Base-by-base conservation (phyloP, 2,888 invertebrate genomes). In the Aphidoletes aphidimyza region DNA sequence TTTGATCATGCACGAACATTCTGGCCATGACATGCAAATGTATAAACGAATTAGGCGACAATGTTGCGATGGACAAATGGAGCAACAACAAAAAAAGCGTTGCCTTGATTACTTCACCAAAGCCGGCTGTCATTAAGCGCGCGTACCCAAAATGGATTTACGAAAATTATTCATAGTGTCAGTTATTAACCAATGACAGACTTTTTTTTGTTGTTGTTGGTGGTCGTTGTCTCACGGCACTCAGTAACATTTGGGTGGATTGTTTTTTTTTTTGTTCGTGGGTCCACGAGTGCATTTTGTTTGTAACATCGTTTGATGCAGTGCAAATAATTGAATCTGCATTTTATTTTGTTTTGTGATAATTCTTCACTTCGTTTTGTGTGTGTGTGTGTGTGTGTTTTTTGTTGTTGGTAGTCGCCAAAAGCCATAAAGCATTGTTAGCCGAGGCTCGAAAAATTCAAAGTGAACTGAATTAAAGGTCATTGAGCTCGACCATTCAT, bases 161-260 rank as follows among this genome's bases (percentile, higher is more conserved):
- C 81, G 22, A 81, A 81, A 81, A 81, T 81, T 81, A 81, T 81
- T 81, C 81, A 81, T 81, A 37, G 81, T 81, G 37, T 81, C 81
- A 81, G 81, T 81, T 81, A 81, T 81, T 81, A 81, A 81, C 37
- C 36, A 37, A 81, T 81, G 81, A 81, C 54, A 22, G 9, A 1
- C 37, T 81, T 37, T 81, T 81, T 81, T 78, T 17, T 5, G 2
- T 54, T 22, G 54, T 19, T 69, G 5, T 30, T 26, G n/a, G n/a
- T n/a, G n/a, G n/a, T n/a, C n/a, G n/a, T 5, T 26, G 26, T 69
- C 26, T 26, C 17, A 8, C 17, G 11, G 49, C 17, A 9, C 42
- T 9, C 14, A 42, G 42, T 14, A 14, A 42, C 42, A n/a, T n/a
- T 42, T 42, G 49, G 49, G 49, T 49, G 49, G 11, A 11, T 17